phyloP scores from a whole-genome alignment of 2,797 vertebrate species.

The Enteromius radiatus region DNA sequence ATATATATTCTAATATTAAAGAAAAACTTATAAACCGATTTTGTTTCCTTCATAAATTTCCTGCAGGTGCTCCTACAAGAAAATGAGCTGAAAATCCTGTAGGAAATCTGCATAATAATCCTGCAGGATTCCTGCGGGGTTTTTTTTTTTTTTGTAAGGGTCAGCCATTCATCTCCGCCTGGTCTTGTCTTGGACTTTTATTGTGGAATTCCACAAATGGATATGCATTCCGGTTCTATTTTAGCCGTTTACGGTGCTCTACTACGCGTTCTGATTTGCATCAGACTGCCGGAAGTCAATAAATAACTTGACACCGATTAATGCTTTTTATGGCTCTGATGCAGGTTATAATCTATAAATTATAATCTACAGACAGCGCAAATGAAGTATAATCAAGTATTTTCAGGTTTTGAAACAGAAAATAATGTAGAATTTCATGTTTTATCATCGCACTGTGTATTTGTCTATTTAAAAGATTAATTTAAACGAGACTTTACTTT shows the following conservation, averaged over 20 bases:
- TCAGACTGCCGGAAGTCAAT: slow-evolving; percentile 76
- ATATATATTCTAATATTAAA: neutral
- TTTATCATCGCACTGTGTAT: neutral
- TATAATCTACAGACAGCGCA: slow-evolving; percentile 1
- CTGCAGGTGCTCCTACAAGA: no score
- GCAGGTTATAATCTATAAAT: neutral
- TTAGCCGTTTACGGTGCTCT: slow-evolving; percentile 67
- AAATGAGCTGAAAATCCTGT: no score
- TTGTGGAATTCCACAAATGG: slow-evolving; percentile 81
- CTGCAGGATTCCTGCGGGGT: no score
- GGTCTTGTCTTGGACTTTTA: slow-evolving; percentile 61
- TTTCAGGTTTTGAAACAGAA: neutral
- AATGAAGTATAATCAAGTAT: neutral
- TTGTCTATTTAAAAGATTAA: neutral
- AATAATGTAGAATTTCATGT: neutral
- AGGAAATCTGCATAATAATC: no score
- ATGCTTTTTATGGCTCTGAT: slow-evolving; percentile 53
- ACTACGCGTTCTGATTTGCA: slow-evolving; percentile 54
- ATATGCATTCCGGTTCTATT: slow-evolving; percentile 78
- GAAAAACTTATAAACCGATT: neutral
- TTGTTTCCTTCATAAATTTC: no score
- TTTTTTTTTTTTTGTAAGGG: no score
- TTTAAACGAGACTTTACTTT: neutral
- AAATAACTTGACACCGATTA: slow-evolving; percentile 54
- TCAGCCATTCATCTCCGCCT: neutral